These are phyloP conservation scores for Oryzias melastigma DNA, from an alignment of 2,113 vertebrate genomes.

Conservation along the genomic window DNA sequence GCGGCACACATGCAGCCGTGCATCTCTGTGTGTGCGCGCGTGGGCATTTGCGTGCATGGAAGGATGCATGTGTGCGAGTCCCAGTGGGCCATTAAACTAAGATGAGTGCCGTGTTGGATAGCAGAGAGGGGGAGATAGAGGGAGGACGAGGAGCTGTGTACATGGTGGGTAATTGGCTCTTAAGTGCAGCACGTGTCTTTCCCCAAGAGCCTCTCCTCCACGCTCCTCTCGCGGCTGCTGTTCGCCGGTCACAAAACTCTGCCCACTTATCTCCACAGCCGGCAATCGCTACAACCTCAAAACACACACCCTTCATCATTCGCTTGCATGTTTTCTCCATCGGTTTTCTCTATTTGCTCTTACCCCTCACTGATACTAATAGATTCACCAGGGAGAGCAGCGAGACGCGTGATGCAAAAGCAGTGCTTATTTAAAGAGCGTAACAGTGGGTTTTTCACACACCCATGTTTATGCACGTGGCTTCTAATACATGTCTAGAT, in stretches of 20 bases:
- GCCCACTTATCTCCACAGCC: slow-evolving; percentile 63
- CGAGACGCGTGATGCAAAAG: neutral
- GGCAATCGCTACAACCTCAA: slow-evolving; percentile 63
- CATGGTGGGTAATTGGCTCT: slow-evolving; percentile 75
- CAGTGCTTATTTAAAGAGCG: neutral
- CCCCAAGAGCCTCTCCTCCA: slow-evolving; percentile 62
- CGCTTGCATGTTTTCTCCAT: slow-evolving; percentile 37
- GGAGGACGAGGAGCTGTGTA: slow-evolving; percentile 60
- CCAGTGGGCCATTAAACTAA: slow-evolving; percentile 68
- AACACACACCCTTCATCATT: slow-evolving; percentile 58
- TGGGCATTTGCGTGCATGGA: slow-evolving; percentile 19
- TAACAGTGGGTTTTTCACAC: too few species aligned
- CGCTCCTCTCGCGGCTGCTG: slow-evolving; percentile 58
- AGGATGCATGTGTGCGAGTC: slow-evolving; percentile 32
- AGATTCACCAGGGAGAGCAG: slow-evolving; percentile 1
- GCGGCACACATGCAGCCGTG: slow-evolving; percentile 29
- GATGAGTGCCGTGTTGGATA: slow-evolving; percentile 67
- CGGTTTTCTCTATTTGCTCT: slow-evolving; percentile 19
- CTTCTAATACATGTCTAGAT: too few species aligned
- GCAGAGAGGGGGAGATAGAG: slow-evolving; percentile 48
- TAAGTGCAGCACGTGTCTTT: slow-evolving; percentile 74
- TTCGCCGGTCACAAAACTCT: slow-evolving; percentile 60
- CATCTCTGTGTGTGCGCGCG: slow-evolving; percentile 12
- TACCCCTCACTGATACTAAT: slow-evolving; percentile 1
- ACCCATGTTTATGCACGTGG: too few species aligned